Percentiles rank a stretch among this genome's conserved stretches.
Evolutionary conservation across 2,888 invertebrate genomes (phyloP).

Genomic region (Xylocampa areola): DNA sequence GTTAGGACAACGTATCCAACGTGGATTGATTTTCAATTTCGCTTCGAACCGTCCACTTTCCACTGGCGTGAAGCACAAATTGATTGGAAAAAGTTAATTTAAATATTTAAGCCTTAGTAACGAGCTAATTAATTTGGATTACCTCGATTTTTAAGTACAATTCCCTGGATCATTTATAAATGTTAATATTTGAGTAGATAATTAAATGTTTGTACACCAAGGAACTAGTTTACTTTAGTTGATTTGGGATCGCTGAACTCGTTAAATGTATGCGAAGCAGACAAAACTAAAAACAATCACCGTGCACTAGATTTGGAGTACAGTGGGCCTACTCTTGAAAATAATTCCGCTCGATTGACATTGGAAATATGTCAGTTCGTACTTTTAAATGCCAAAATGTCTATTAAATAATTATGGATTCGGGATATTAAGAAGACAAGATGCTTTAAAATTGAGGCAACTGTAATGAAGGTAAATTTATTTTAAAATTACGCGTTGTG

Average conservation of each 20-base stretch:
- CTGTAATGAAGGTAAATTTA: no score
- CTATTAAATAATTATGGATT: no score
- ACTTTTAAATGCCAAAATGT: no score
- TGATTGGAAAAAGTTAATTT: conserved; percentile 22
- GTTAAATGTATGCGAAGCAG: background rate
- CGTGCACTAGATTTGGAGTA: no score
- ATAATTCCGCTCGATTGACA: no score
- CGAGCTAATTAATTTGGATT: conserved; percentile 14
- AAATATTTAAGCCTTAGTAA: conserved; percentile 6
- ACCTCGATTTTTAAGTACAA: conserved; percentile 8
- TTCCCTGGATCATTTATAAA: conserved; percentile 10
- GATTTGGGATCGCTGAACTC: background rate
- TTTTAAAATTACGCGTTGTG: no score
- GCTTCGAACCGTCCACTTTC: background rate
- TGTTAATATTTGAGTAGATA: background rate
- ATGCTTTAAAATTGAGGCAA: no score
- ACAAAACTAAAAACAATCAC: no score
- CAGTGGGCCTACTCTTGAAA: no score
- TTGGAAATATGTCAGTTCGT: no score
- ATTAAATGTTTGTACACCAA: conserved; percentile 17
- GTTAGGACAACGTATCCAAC: conserved; percentile 29
- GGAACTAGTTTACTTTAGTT: background rate
- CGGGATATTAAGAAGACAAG: no score
- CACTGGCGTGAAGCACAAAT: conserved; percentile 8
- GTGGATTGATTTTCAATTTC: conserved; percentile 45